Evolutionary conservation across 2,888 invertebrate species (phyloP).

Genomic region (Ecdyonurus torrentis): DNA sequence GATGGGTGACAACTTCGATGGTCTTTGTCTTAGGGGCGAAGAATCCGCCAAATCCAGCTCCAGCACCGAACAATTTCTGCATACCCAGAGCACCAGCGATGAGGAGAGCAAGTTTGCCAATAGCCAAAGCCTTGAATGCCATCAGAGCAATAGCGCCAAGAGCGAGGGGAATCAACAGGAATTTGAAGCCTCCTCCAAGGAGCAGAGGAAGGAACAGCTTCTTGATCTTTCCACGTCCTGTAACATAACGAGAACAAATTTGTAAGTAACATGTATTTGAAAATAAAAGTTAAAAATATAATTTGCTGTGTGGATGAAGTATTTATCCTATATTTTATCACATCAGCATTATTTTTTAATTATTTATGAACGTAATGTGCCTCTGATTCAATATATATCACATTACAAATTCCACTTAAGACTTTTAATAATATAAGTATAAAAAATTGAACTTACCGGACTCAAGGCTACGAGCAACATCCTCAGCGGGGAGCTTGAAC

Average conservation of each 20-base stretch:
- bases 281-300: not conserved
- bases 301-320: not conserved
- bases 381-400: too few relatives aligned
- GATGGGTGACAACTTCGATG: slow-evolving; percentile 1
- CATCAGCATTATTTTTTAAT: too few relatives aligned
- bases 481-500: slow-evolving; percentile 50
- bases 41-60: slow-evolving; percentile 21
- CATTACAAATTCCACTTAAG: not conserved
- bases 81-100: slow-evolving; percentile 52
- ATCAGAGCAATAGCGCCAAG: slow-evolving; percentile 54
- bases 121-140: slow-evolving; percentile 57
- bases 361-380: too few relatives aligned
- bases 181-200: slow-evolving; percentile 50
- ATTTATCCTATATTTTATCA: too few relatives aligned
- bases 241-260: not conserved
- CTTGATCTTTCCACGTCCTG: slow-evolving; percentile 62
- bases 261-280: not conserved
- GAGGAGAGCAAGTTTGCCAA: slow-evolving; percentile 61
- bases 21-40: not conserved
- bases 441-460: slow-evolving; percentile 49
- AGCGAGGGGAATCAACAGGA: slow-evolving; percentile 49
- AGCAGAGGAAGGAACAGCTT: slow-evolving; percentile 50
- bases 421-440: too few relatives aligned
- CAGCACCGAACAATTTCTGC: slow-evolving; percentile 45
- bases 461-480: slow-evolving; percentile 52